Evolutionary conservation across 2,113 vertebrate genomes (phyloP).

Genomic region (Coturnix japonica): DNA sequence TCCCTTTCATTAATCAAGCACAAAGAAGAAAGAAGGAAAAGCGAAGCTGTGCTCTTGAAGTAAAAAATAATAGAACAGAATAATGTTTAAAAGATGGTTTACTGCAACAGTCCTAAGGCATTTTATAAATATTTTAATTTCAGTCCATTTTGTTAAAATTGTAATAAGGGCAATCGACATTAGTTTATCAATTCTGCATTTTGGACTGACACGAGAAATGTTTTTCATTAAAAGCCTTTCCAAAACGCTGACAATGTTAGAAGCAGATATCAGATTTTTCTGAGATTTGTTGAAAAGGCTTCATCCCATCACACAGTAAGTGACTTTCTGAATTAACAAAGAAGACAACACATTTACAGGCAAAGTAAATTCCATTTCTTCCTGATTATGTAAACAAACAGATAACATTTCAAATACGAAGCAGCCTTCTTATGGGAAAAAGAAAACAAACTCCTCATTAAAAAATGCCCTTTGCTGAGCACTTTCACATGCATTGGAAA

Average conservation of each 20-base stretch:
- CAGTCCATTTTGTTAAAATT: neutral
- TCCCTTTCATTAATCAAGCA: neutral
- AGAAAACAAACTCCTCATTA: slow-evolving; percentile 64
- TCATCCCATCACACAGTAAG: neutral
- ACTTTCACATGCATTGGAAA: neutral
- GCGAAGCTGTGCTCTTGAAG: neutral
- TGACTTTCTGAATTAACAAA: neutral
- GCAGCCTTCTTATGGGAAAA: slow-evolving; percentile 53
- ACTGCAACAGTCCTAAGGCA: neutral
- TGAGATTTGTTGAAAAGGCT: neutral
- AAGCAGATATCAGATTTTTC: neutral
- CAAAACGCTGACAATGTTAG: neutral
- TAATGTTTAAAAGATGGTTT: neutral
- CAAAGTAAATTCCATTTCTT: slow-evolving; percentile 49
- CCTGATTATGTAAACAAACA: slow-evolving; percentile 41
- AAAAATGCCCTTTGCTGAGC: slow-evolving; percentile 41
- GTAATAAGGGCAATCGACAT: neutral
- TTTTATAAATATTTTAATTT: neutral
- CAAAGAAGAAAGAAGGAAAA: neutral
- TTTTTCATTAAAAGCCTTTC: neutral
- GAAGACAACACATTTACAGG: neutral
- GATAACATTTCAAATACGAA: slow-evolving; percentile 33
- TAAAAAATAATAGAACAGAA: neutral
- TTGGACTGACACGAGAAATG: neutral
- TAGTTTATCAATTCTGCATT: neutral